Evolutionary conservation across 2,888 invertebrate genomes (phyloP), one percentile per base, ranked within the genome.

Genomic region (Mermis nigrescens): DNA sequence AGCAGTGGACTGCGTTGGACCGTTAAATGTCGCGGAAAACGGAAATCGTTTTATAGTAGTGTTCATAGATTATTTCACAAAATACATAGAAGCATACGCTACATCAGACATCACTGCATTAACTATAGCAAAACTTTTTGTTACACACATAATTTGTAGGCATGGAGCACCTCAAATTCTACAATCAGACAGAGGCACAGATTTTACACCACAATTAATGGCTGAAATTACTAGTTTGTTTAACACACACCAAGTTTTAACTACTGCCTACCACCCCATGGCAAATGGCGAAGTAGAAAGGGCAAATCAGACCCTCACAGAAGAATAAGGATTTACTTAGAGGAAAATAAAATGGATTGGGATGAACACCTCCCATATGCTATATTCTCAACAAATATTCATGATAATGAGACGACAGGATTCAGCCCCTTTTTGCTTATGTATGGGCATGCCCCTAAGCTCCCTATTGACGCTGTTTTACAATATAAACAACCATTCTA

Each of bases 21-120:
- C 38, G 7, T 15, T 55, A 19, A 19, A 29, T 22, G 7, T 22
- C 7, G 19, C 31, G 19, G 22, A 28, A 28, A 19, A 19, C 12
- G 55, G 29, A 7, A 55, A 55, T 28, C 12, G 26, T 7, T 29
- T 22, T 22, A 28, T 55, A 12, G 38, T 55, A 28, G 55, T 55
- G 7, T 55, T 55, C 26, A 55, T 38, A 29, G 55, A 55, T 29
- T n/a, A n/a, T n/a, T 19, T 55, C 22, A 55, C 55, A 7, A 55
- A 55, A 28, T 55, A 26, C 7, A 12, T 29, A 26, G 55, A 55
- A 22, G 29, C 31, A 15, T 31, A 29, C 29, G 57, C 57, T 12
- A 29, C 27, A 57, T 24, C 24, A 24, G 58, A 57, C 28, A 58
- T 55, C 26, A 55, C 55, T 2, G 29, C 55, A 38, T 12, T 15